These are phyloP conservation scores for Athalia cordata DNA, from an alignment of 2,888 invertebrate species.

Conservation along the genomic window DNA sequence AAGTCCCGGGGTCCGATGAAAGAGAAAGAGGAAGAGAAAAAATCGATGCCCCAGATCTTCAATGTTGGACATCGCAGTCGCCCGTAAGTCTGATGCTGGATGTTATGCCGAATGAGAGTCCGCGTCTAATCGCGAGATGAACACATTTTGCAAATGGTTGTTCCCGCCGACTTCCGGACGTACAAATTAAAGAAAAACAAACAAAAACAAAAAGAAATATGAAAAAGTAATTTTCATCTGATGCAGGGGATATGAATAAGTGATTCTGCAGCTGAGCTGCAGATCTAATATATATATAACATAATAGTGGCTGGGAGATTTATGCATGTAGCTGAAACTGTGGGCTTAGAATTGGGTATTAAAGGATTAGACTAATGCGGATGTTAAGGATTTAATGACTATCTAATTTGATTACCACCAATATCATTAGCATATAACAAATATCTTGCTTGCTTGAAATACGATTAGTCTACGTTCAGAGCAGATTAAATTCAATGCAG, in stretches of 20 bases:
- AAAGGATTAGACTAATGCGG: constrained; percentile 18
- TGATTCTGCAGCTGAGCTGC: not conserved
- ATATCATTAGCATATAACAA: constrained; percentile 18
- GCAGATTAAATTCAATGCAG: not conserved
- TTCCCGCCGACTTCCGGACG: too few relatives aligned
- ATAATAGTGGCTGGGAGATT: constrained; percentile 1
- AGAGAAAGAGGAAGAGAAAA: not conserved
- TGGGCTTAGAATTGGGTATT: constrained; percentile 23
- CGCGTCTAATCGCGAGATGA: not conserved
- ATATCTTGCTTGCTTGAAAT: constrained; percentile 18
- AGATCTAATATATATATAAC: not conserved
- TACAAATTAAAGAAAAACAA: too few relatives aligned
- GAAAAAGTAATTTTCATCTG: too few relatives aligned
- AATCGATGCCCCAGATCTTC: constrained; percentile 31
- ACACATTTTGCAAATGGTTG: too few relatives aligned
- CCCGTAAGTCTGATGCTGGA: not conserved
- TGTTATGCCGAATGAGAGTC: not conserved
- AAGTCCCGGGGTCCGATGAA: not conserved
- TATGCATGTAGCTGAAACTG: not conserved
- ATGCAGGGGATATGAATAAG: too few relatives aligned
- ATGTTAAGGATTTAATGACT: constrained; percentile 18
- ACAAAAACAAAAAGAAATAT: too few relatives aligned
- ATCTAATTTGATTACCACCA: constrained; percentile 24
- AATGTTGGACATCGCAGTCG: not conserved
- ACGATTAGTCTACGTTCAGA: constrained; percentile 13